Evolutionary conservation across 1,140 invertebrate species (phyloP).

Genomic region (Nixonia krombeini): DNA sequence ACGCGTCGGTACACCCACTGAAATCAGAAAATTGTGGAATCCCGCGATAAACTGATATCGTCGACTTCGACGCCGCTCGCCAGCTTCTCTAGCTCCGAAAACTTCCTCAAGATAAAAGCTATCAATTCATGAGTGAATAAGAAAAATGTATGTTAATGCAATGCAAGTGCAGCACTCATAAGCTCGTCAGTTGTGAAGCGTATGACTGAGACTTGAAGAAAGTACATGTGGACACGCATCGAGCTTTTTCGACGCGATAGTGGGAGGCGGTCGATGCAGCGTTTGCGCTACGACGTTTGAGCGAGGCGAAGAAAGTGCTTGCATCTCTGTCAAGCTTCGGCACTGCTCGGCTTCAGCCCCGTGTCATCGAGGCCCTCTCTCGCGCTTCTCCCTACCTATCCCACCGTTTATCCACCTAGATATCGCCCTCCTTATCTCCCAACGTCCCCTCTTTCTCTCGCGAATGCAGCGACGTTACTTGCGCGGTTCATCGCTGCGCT

Average conservation of each 20-base stretch:
- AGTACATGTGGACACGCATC: neutral
- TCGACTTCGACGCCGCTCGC: neutral
- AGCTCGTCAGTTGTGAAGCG: neutral
- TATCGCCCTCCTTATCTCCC: too few species aligned
- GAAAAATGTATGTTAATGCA: too few species aligned
- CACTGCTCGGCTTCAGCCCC: neutral
- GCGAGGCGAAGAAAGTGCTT: slow-evolving; percentile 9
- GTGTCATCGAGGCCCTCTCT: too few species aligned
- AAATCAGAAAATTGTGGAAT: slow-evolving; percentile 8
- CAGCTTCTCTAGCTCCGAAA: too few species aligned
- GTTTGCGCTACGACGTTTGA: slow-evolving; percentile 52
- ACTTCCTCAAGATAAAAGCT: too few species aligned
- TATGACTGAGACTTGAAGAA: neutral
- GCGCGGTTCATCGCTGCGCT: too few species aligned
- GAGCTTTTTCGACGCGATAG: neutral
- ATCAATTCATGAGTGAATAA: too few species aligned
- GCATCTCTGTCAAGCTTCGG: slow-evolving; percentile 10
- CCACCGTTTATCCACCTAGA: too few species aligned
- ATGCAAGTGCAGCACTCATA: too few species aligned
- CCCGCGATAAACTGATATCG: slow-evolving; percentile 1
- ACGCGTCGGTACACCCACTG: neutral
- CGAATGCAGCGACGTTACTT: too few species aligned
- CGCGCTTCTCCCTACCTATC: too few species aligned
- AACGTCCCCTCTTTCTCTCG: too few species aligned
- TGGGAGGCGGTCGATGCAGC: slow-evolving; percentile 55